Percentiles rank a stretch among this genome's conserved stretches.
Evolutionary conservation across 2,888 invertebrate genomes (phyloP).

Genomic region (Sphinx pinastri): DNA sequence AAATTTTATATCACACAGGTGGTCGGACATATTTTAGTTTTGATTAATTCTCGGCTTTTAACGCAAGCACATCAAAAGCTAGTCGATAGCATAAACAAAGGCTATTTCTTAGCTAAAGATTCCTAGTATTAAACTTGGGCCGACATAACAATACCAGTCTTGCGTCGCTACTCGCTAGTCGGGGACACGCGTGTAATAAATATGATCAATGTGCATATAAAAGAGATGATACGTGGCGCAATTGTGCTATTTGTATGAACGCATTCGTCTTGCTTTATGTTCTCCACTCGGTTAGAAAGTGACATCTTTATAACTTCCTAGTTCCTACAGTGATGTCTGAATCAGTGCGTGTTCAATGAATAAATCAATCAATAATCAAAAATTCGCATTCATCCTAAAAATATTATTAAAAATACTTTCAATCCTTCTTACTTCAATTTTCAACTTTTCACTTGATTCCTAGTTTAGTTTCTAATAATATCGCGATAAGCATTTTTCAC

Average conservation of each 20-base stretch:
- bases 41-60: too few species aligned
- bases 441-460: too few species aligned
- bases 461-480: too few species aligned
- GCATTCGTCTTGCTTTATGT: constrained; percentile 28
- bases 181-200: constrained; percentile 20
- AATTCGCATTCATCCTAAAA: too few species aligned
- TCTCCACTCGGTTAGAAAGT: constrained; percentile 28
- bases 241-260: constrained; percentile 28
- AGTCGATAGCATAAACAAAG: too few species aligned
- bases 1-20: too few species aligned
- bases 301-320: constrained; percentile 30
- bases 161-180: not conserved
- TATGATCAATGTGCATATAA: constrained; percentile 23
- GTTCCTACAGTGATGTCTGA: constrained; percentile 25
- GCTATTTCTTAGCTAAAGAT: not conserved
- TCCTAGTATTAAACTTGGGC: not conserved
- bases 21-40: too few species aligned
- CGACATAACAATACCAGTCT: not conserved
- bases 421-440: too few species aligned
- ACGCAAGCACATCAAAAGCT: too few species aligned
- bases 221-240: constrained; percentile 20
- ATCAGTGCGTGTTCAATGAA: not conserved
- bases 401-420: too few species aligned
- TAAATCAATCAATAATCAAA: not conserved
- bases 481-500: too few species aligned